Evolutionary conservation across 2,797 vertebrate species (phyloP).

Genomic region (Presbytis comata): DNA sequence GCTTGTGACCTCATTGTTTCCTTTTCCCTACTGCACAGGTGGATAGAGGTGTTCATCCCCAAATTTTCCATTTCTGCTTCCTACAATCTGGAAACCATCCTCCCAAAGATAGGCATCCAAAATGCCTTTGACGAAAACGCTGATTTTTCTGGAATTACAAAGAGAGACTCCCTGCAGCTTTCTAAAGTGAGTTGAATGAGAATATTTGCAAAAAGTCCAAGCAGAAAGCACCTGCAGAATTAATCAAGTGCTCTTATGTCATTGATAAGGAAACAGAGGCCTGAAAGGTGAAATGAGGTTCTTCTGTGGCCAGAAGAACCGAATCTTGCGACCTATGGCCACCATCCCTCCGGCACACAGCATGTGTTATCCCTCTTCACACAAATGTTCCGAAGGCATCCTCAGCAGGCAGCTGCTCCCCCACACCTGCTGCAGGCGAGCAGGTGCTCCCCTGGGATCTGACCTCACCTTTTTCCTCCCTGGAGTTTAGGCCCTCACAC

Average conservation of each 20-base stretch:
- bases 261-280: background rate
- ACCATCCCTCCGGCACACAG: background rate
- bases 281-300: background rate
- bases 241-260: accelerated
- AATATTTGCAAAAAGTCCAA: background rate
- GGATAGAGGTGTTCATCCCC: slow-evolving; percentile 63
- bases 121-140: slow-evolving; percentile 54
- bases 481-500: background rate
- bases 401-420: background rate
- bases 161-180: slow-evolving; percentile 37
- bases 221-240: background rate
- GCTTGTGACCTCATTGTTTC: background rate
- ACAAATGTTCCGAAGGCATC: background rate
- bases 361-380: background rate
- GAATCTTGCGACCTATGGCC: background rate
- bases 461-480: background rate
- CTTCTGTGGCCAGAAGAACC: background rate
- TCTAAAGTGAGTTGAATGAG: slow-evolving; percentile 75
- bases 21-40: slow-evolving; percentile 1
- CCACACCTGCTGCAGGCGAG: accelerated
- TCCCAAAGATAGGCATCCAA: slow-evolving; percentile 65
- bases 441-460: background rate
- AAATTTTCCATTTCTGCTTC: slow-evolving; percentile 70
- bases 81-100: slow-evolving; percentile 63
- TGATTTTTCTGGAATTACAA: slow-evolving; percentile 72